phyloP scores from a whole-genome alignment of 1,140 invertebrate genomes.

The Brachionus angularis region DNA sequence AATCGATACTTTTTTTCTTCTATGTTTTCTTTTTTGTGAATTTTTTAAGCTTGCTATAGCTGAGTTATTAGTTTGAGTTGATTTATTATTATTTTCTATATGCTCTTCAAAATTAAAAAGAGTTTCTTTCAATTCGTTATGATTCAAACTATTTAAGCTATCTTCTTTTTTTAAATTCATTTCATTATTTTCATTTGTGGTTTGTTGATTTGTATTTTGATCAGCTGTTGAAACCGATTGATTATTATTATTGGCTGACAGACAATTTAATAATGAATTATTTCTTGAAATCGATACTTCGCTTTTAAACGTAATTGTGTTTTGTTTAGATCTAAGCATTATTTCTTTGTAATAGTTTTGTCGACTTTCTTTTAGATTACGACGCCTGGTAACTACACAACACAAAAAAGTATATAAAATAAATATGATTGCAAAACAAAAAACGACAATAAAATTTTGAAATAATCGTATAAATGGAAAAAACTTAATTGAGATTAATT shows the following conservation, averaged over 20 bases:
- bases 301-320: not conserved
- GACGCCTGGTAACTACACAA: conserved; percentile 10
- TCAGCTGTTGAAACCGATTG: no score
- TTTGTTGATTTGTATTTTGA: no score
- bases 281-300: not conserved
- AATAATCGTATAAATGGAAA: conserved; percentile 27
- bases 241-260: not conserved
- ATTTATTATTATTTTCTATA: conserved; percentile 15
- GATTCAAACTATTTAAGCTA: no score
- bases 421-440: conserved; percentile 40
- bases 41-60: conserved; percentile 7
- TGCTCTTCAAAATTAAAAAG: not conserved
- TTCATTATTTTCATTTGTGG: no score
- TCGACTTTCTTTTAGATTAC: conserved; percentile 19
- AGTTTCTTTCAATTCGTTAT: no score
- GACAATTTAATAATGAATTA: conserved; percentile 26
- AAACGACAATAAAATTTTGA: conserved; percentile 35
- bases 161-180: no score
- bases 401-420: conserved; percentile 33
- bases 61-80: conserved; percentile 16
- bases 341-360: conserved; percentile 39
- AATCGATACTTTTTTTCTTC: not conserved
- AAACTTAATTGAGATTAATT: conserved; percentile 13
- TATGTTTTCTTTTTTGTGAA: not conserved
- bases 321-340: conserved; percentile 4